phyloP scores from a whole-genome alignment of 2,113 vertebrate genomes.

The Sardina pilchardus region DNA sequence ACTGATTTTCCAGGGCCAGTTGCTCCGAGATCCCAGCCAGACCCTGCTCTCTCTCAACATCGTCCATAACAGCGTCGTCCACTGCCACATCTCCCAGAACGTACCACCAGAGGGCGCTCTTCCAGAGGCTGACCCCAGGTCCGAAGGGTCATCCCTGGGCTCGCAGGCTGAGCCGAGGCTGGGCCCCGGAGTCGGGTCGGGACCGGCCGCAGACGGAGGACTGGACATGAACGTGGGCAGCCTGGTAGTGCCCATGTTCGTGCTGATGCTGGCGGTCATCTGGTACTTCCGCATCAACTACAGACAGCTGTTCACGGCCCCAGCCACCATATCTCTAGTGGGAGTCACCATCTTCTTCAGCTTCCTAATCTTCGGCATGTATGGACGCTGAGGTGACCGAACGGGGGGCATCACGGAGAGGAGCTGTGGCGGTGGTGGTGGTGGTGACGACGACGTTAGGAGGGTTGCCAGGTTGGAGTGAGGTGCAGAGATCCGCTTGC shows the following conservation, averaged over 20 bases:
- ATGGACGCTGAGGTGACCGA: slow-evolving; percentile 68
- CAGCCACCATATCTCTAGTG: slow-evolving; percentile 76
- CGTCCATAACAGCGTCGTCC: slow-evolving; percentile 79
- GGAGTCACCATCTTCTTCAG: slow-evolving; percentile 77
- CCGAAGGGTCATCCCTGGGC: background rate
- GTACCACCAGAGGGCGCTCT: slow-evolving; percentile 44
- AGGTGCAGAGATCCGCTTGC: background rate
- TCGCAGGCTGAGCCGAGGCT: slow-evolving; percentile 1
- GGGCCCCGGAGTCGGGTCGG: background rate
- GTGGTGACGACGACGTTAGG: background rate
- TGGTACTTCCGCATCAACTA: slow-evolving; percentile 83
- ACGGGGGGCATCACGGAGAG: background rate
- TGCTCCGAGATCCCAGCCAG: slow-evolving; percentile 74
- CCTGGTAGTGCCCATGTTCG: slow-evolving; percentile 73
- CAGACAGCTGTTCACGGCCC: slow-evolving; percentile 80
- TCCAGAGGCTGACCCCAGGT: slow-evolving; percentile 17
- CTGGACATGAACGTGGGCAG: slow-evolving; percentile 63
- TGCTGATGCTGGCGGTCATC: slow-evolving; percentile 74
- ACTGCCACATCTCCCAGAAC: slow-evolving; percentile 70
- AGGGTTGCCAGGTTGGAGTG: background rate
- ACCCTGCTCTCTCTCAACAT: slow-evolving; percentile 77
- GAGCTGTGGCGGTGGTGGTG: too few species aligned
- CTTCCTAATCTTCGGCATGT: slow-evolving; percentile 76
- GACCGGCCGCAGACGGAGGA: background rate
- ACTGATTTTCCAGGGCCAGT: slow-evolving; percentile 78